A percentile compares a stretch with the other conserved stretches of the same genome.
phyloP scores from a whole-genome alignment of 1,140 invertebrate genomes.

The Ladona fulva region DNA sequence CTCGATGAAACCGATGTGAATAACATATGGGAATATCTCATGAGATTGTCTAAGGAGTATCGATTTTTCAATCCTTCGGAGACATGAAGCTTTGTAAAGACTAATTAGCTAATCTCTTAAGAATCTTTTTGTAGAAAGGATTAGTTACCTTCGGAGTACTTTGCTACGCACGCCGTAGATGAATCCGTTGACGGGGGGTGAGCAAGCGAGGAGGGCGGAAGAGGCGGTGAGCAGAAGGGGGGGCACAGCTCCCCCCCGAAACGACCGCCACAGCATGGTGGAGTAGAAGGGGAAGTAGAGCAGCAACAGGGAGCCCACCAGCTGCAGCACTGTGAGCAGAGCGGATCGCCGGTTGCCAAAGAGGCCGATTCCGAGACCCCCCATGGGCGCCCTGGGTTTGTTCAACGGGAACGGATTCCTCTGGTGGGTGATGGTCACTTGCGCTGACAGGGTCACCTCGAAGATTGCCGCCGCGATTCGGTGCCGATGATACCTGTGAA shows the following conservation, averaged over 20 bases:
- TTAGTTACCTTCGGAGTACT: constrained; percentile 26
- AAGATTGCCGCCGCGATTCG: constrained; percentile 75
- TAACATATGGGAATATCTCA: too few species aligned
- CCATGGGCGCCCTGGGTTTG: constrained; percentile 34
- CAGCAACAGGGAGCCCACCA: constrained; percentile 58
- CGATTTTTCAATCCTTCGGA: too few species aligned
- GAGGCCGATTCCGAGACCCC: constrained; percentile 38
- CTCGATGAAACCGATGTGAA: too few species aligned
- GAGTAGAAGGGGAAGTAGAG: constrained; percentile 65
- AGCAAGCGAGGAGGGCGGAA: constrained; percentile 52
- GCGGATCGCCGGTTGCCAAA: constrained; percentile 51
- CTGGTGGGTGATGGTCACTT: constrained; percentile 74
- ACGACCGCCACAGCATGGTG: constrained; percentile 49
- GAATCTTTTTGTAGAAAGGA: too few species aligned
- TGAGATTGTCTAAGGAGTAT: too few species aligned
- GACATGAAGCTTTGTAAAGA: too few species aligned
- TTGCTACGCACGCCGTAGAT: constrained; percentile 69
- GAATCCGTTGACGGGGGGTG: constrained; percentile 61
- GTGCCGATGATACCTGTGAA: constrained; percentile 70
- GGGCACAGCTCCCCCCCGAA: constrained; percentile 37
- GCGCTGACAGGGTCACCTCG: constrained; percentile 71
- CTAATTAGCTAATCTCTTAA: too few species aligned
- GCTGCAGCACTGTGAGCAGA: constrained; percentile 56
- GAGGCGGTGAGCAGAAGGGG: constrained; percentile 49
- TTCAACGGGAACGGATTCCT: constrained; percentile 53